Conservation (phyloP, 2,797 vertebrate species). For the Squalus acanthias region DNA sequence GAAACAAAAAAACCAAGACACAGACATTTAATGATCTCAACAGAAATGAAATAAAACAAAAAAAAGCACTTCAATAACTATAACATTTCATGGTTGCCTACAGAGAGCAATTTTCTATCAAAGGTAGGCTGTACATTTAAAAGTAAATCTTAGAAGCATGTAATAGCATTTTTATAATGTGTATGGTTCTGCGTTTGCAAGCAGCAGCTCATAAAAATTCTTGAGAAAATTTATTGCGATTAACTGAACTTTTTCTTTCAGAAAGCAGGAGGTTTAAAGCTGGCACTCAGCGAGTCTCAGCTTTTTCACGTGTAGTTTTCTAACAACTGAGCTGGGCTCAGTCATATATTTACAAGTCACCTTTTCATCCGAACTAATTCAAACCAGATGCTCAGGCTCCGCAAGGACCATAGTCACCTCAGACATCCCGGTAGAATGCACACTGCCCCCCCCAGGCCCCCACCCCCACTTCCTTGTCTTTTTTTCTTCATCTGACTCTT, state of each 20-base stretch:
- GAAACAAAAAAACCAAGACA: constrained; percentile 44
- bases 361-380: constrained; percentile 70
- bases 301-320: constrained; percentile 59
- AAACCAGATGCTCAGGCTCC: constrained; percentile 83
- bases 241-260: constrained; percentile 52
- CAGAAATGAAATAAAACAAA: constrained; percentile 39
- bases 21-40: constrained; percentile 42
- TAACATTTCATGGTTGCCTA: constrained; percentile 42
- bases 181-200: constrained; percentile 50
- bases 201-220: constrained; percentile 57
- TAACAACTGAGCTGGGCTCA: constrained; percentile 61
- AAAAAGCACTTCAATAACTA: constrained; percentile 39
- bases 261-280: constrained; percentile 57
- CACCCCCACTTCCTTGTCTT: constrained; percentile 24
- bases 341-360: constrained; percentile 76
- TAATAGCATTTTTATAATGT: constrained; percentile 35
- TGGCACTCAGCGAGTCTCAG: constrained; percentile 52
- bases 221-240: constrained; percentile 50
- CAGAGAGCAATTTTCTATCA: constrained; percentile 40
- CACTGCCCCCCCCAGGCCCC: constrained; percentile 38
- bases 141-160: constrained; percentile 46
- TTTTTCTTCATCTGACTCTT: not conserved
- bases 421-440: constrained; percentile 45
- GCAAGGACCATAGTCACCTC: constrained; percentile 73
- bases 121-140: constrained; percentile 42